A percentile compares a stretch with the other conserved stretches of the same genome.
These are phyloP conservation scores for Sprattus sprattus DNA, from an alignment of 2,113 vertebrate species.

Conservation along the genomic window DNA sequence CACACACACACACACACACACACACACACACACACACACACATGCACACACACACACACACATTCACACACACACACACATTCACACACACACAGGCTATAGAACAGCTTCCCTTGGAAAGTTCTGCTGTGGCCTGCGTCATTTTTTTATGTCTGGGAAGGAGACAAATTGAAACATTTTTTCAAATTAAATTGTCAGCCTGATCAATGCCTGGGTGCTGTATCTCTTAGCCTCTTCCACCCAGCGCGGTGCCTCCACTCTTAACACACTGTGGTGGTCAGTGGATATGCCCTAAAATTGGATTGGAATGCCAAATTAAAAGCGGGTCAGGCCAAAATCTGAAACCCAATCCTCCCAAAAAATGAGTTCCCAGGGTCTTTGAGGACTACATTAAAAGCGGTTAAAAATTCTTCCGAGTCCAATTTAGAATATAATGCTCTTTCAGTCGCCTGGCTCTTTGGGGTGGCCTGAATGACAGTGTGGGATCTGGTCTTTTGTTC, in stretches of 20 bases:
- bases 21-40: conserved; percentile 25
- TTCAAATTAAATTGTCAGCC: conserved; percentile 13
- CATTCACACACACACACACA: not conserved
- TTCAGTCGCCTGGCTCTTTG: not conserved
- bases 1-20: conserved; percentile 28
- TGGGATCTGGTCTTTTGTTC: not conserved
- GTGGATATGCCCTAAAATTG: not conserved
- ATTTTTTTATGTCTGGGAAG: conserved; percentile 22
- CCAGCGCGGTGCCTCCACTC: not conserved
- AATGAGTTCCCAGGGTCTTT: not conserved
- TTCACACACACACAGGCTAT: not conserved
- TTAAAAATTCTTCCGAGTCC: not conserved
- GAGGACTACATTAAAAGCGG: not conserved
- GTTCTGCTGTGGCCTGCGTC: not conserved
- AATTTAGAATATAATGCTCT: conserved; percentile 2
- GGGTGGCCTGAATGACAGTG: not conserved
- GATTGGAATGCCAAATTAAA: not conserved
- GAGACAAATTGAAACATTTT: conserved; percentile 23
- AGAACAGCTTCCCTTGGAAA: not conserved
- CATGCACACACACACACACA: not conserved
- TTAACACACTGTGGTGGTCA: not conserved
- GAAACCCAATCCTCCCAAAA: not conserved
- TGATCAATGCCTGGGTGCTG: conserved; percentile 2
- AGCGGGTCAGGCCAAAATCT: not conserved
- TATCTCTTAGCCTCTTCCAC: not conserved